Evolutionary conservation across 2,888 invertebrate species (phyloP).

Genomic region (Diadegma fenestrale): DNA sequence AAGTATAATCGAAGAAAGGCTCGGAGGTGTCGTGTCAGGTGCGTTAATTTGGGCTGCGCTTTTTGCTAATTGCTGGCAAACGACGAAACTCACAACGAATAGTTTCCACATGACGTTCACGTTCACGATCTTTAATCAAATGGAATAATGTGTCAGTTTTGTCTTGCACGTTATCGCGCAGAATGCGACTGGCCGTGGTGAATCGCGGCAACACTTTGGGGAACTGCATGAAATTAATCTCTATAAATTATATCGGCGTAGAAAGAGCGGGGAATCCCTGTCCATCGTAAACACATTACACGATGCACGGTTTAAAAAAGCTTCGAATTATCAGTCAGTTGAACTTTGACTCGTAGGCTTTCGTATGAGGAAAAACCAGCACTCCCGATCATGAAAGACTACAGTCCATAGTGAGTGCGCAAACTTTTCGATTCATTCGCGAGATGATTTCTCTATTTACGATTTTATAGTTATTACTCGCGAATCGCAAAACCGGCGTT

Average conservation of each 20-base stretch:
- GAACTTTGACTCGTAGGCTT: neutral
- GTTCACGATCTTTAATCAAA: neutral
- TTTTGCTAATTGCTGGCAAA: neutral
- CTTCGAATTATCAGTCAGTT: neutral
- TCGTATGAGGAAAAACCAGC: neutral
- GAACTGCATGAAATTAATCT: neutral
- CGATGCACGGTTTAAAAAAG: neutral
- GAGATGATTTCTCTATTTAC: too few relatives aligned
- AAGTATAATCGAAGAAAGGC: neutral
- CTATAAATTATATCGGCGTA: neutral
- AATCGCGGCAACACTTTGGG: neutral
- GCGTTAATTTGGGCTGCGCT: neutral
- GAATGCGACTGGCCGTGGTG: neutral
- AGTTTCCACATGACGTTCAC: neutral
- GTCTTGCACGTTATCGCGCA: neutral
- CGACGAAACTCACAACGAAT: neutral
- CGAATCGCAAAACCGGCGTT: too few relatives aligned
- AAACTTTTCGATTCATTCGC: too few relatives aligned
- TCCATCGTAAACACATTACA: neutral
- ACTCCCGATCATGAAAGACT: neutral
- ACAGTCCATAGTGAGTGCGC: too few relatives aligned
- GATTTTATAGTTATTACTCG: too few relatives aligned
- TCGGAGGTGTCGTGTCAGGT: neutral
- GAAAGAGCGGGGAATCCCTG: neutral
- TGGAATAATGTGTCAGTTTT: neutral